phyloP scores from a whole-genome alignment of 1,140 invertebrate species.

The Tachypleus tridentatus region DNA sequence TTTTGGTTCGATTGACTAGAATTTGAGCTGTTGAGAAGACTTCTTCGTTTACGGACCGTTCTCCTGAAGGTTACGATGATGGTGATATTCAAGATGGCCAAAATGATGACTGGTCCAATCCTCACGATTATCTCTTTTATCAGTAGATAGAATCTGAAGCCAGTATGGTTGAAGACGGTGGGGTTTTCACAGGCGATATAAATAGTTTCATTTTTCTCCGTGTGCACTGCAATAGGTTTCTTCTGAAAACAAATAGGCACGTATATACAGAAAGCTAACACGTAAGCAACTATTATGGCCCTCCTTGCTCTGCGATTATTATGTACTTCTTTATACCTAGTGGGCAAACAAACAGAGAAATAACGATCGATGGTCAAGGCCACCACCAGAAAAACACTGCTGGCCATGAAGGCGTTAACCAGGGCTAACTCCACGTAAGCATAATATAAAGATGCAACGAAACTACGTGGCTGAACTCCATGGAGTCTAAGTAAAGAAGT shows the following conservation, averaged over 20 bases:
- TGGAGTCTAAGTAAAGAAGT: slow-evolving; percentile 52
- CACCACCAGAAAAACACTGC: slow-evolving; percentile 36
- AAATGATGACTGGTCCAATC: slow-evolving; percentile 47
- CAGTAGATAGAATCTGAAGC: slow-evolving; percentile 29
- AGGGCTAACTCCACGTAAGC: slow-evolving; percentile 58
- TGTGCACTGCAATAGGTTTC: slow-evolving; percentile 13
- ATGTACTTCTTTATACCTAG: slow-evolving; percentile 33
- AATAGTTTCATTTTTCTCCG: slow-evolving; percentile 9
- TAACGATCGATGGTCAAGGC: slow-evolving; percentile 38
- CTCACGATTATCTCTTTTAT: slow-evolving; percentile 28
- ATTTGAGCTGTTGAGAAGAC: slow-evolving; percentile 39
- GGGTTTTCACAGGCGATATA: slow-evolving; percentile 27
- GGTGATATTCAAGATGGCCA: slow-evolving; percentile 52
- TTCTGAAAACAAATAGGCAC: slow-evolving; percentile 33
- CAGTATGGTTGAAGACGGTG: slow-evolving; percentile 18
- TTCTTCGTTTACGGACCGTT: slow-evolving; percentile 48
- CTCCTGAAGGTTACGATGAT: slow-evolving; percentile 54
- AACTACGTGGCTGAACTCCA: slow-evolving; percentile 47
- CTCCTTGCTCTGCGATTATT: slow-evolving; percentile 29
- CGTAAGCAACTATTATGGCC: slow-evolving; percentile 30
- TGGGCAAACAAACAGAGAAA: slow-evolving; percentile 35
- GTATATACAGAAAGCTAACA: slow-evolving; percentile 31
- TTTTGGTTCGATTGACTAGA: slow-evolving; percentile 21
- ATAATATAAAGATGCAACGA: slow-evolving; percentile 54
- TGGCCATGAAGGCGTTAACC: slow-evolving; percentile 55